Percentiles rank a stretch among this genome's conserved stretches.
Evolutionary conservation across 2,888 invertebrate genomes (phyloP).

Genomic region (Erebia epiphron): DNA sequence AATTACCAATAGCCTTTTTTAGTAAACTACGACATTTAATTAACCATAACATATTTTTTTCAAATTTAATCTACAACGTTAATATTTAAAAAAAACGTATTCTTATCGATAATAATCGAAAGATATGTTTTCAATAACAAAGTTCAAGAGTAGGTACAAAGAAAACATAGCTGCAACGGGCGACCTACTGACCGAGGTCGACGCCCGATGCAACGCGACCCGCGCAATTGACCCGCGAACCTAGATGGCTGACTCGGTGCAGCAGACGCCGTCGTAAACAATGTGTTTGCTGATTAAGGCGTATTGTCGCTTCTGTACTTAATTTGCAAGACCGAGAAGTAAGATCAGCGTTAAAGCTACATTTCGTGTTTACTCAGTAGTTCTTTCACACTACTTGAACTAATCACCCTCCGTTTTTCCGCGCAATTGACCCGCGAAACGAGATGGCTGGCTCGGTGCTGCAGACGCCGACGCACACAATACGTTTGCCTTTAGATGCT

Average conservation of each 20-base stretch:
- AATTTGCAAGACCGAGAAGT: not conserved
- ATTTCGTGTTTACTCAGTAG: no score
- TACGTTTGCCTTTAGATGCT: constrained; percentile 25
- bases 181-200: constrained; percentile 78
- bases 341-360: no score
- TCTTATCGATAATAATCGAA: constrained; percentile 1
- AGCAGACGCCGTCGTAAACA: constrained; percentile 39
- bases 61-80: no score
- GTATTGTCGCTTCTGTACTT: constrained; percentile 6
- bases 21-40: no score
- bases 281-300: constrained; percentile 29
- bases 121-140: constrained; percentile 44
- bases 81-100: no score
- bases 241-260: constrained; percentile 16
- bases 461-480: constrained; percentile 38
- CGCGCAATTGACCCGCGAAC: constrained; percentile 44
- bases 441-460: constrained; percentile 19
- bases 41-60: no score
- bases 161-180: constrained; percentile 50
- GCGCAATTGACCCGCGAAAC: no score
- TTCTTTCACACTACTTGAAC: no score
- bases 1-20: no score
- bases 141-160: constrained; percentile 72
- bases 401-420: no score
- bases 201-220: constrained; percentile 65